Evolutionary conservation across 2,888 invertebrate genomes (phyloP), one percentile per base, ranked within the genome.

Genomic region (Leptopilina syphax): DNA sequence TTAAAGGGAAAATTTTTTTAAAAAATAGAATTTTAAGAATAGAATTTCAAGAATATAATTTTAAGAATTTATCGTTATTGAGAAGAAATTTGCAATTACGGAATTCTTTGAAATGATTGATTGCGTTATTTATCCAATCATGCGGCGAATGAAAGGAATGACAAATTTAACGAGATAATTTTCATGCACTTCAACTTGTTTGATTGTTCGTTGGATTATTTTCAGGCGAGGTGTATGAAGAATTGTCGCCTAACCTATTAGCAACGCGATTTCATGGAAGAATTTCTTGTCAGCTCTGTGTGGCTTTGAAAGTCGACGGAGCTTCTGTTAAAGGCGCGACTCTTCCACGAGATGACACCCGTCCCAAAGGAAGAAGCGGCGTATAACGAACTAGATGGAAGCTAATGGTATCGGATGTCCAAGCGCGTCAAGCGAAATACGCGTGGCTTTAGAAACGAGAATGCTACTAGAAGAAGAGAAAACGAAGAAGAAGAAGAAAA

Each of bases 321-420:
- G 60, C 66, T 41, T 34, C 12, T 47, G 47, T n/a, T 44, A 67
- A 70, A 78, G 44, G 63, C 60, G 68, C 54, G 70, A 50, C 65
- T 60, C 65, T 60, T 67, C 41, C 78, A 65, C 24, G 34, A 44
- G 44, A 65, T 78, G 78, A 78, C 70, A 66, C 44, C 44, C 34
- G 65, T 78, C 78, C 27, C 18, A 8, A 63, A 70, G 44, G 44
- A 50, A 73, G 65, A 78, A 78, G 60, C 73, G 78, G 73, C 50
- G 50, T 10, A 24, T 70, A 68, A n/a, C 65, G 77, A 66, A 50
- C 77, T 77, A 60, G 47, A 68, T 78, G 73, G 70, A 41, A 73
- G 65, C 78, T 70, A 65, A 70, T 73, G 54, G 78, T 73, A 78
- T 78, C 78, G 73, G 78, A 78, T 78, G 78, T 73, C 78, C 60